A percentile compares a stretch with the other conserved stretches of the same genome.
Evolutionary conservation across 2,113 vertebrate genomes (phyloP).

Genomic region (Panthera tigris): DNA sequence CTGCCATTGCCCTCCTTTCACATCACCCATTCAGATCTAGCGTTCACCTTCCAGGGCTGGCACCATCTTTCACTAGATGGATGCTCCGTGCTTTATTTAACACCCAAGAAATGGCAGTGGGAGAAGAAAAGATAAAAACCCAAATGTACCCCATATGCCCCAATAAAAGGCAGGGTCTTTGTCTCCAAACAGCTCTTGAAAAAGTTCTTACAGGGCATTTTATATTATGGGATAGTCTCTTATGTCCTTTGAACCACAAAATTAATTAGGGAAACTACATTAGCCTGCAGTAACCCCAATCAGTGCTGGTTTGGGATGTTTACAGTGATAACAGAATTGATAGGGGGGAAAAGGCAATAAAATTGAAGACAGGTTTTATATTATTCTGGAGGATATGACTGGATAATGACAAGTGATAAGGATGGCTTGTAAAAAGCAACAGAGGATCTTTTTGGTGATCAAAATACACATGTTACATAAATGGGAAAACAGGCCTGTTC

Average conservation of each 20-base stretch:
- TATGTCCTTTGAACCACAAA: neutral
- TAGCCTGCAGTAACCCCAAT: slow-evolving; percentile 49
- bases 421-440: neutral
- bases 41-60: neutral
- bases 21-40: neutral
- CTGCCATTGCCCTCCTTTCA: neutral
- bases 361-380: neutral
- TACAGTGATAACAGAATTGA: slow-evolving; percentile 29
- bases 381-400: neutral
- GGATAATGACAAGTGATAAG: neutral
- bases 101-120: too few species aligned
- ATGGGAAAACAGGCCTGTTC: neutral
- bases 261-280: slow-evolving; percentile 50
- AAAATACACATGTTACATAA: neutral
- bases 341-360: neutral
- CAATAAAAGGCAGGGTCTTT: neutral
- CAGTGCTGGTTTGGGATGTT: slow-evolving; percentile 38
- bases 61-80: neutral
- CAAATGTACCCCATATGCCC: neutral
- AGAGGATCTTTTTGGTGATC: neutral
- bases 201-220: slow-evolving; percentile 18
- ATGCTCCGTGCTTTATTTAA: neutral
- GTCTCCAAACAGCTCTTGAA: neutral
- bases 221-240: neutral
- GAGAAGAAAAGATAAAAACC: neutral